A percentile compares a stretch with the other conserved stretches of the same genome.
Evolutionary conservation across 1,140 invertebrate species (phyloP).

Genomic region (Anastatus disparis): DNA sequence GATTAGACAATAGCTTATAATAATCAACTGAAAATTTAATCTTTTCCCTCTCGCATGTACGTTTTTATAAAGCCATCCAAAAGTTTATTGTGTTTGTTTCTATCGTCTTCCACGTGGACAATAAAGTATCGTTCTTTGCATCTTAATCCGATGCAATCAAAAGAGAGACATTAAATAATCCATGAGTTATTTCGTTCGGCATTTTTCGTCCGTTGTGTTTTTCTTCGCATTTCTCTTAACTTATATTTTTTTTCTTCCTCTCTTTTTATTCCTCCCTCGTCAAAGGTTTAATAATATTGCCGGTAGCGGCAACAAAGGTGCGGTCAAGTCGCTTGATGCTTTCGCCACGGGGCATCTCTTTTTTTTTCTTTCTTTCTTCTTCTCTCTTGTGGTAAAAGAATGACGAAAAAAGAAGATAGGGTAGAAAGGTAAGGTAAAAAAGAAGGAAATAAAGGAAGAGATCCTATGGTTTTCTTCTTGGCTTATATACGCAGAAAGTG

Average conservation of each 20-base stretch:
- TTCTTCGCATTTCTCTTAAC: neutral
- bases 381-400: conserved; percentile 20
- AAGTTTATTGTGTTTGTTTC: too few relatives aligned
- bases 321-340: conserved; percentile 59
- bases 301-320: conserved; percentile 45
- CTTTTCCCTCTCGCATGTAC: neutral
- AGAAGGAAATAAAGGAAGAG: neutral
- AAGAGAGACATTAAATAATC: neutral
- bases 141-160: conserved; percentile 1
- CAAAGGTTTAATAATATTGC: conserved; percentile 48
- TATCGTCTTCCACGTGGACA: too few relatives aligned
- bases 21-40: too few relatives aligned
- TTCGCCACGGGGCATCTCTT: conserved; percentile 51
- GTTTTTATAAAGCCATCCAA: too few relatives aligned
- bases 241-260: too few relatives aligned
- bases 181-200: conserved; percentile 17
- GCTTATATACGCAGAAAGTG: neutral
- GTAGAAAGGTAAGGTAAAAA: neutral
- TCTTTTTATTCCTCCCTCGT: neutral
- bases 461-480: too few relatives aligned
- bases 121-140: neutral
- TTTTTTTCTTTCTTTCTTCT: too few relatives aligned
- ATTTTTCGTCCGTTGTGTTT: neutral
- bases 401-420: neutral
- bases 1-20: too few relatives aligned